phyloP scores from a whole-genome alignment of 2,113 vertebrate genomes.

The Callopanchax toddi region DNA sequence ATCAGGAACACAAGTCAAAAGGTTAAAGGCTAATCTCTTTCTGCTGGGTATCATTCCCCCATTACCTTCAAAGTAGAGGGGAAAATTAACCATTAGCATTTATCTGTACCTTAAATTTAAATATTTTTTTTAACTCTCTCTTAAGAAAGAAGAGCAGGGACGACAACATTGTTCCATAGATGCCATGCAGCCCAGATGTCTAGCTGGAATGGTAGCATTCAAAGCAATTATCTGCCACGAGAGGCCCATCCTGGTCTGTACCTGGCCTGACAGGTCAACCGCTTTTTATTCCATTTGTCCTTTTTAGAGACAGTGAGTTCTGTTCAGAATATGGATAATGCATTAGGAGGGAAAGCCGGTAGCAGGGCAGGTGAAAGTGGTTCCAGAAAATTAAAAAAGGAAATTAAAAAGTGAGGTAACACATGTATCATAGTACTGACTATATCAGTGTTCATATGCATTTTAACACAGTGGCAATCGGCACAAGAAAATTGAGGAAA shows the following conservation, averaged over 20 bases:
- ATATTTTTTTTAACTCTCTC: neutral
- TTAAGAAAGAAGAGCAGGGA: neutral
- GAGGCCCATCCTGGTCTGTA: neutral
- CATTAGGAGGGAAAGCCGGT: neutral
- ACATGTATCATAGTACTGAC: neutral
- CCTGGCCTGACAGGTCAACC: neutral
- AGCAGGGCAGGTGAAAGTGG: neutral
- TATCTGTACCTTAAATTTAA: neutral
- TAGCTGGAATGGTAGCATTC: neutral
- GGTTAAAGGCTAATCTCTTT: conserved; percentile 6
- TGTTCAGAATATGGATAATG: neutral
- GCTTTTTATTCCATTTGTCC: neutral
- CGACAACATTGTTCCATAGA: neutral
- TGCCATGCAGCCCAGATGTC: neutral
- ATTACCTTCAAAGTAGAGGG: neutral
- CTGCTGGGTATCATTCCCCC: neutral
- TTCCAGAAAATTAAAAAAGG: neutral
- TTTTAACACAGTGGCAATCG: neutral
- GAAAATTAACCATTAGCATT: neutral
- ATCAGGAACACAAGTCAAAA: neutral
- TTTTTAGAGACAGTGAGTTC: neutral
- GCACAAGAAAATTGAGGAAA: neutral
- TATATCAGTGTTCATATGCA: neutral
- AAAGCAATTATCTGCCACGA: neutral
- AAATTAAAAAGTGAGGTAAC: neutral